Evolutionary conservation across 2,888 invertebrate genomes (phyloP).

Genomic region (Orthosia gothica): DNA sequence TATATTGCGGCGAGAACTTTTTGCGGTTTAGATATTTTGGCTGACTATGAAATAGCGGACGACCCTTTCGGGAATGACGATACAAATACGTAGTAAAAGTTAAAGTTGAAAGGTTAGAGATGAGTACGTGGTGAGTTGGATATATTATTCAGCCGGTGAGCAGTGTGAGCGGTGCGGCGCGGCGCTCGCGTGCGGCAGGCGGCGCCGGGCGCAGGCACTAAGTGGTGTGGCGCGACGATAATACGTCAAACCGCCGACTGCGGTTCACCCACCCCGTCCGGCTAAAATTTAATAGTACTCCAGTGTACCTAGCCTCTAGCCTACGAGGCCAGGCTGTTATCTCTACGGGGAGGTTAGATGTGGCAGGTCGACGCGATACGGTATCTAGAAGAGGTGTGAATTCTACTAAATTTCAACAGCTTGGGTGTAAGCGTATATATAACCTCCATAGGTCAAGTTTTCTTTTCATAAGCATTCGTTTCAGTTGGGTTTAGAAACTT

Average conservation of each 20-base stretch:
- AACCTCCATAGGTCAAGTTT: neutral
- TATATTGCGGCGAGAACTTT: constrained; percentile 65
- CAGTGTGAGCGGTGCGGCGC: constrained; percentile 48
- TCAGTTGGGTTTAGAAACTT: neutral
- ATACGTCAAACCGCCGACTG: constrained; percentile 85
- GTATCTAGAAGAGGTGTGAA: constrained; percentile 15
- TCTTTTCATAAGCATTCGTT: neutral
- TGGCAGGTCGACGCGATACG: constrained; percentile 9
- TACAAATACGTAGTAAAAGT: constrained; percentile 61
- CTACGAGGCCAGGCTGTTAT: constrained; percentile 43
- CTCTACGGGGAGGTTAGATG: constrained; percentile 30
- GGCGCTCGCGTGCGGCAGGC: constrained; percentile 63
- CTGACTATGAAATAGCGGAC: constrained; percentile 57
- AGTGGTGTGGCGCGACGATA: constrained; percentile 82
- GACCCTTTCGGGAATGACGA: constrained; percentile 64
- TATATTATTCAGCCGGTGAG: constrained; percentile 62
- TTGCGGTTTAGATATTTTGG: constrained; percentile 64
- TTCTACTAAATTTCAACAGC: neutral
- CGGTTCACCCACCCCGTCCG: constrained; percentile 75
- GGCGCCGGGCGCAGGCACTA: constrained; percentile 72
- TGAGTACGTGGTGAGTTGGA: constrained; percentile 63
- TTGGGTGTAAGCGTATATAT: neutral
- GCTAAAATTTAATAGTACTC: constrained; percentile 80
- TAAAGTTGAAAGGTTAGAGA: constrained; percentile 62
- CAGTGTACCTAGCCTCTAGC: constrained; percentile 57